Evolutionary conservation across 2,113 vertebrate species (phyloP).

Genomic region (Thomomys bottae): DNA sequence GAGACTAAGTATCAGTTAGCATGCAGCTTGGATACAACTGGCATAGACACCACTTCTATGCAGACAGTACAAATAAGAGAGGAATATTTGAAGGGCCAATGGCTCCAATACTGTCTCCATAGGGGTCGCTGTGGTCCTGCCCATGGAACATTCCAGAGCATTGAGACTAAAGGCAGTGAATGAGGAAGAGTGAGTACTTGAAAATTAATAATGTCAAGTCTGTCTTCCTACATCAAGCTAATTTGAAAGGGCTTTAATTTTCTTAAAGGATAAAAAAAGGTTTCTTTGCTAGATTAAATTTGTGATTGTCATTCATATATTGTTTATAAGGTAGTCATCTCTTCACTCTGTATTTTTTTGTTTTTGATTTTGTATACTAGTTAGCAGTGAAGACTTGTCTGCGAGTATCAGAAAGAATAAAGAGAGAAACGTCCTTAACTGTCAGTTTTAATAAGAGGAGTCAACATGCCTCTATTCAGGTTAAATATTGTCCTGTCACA

Average conservation of each 20-base stretch:
- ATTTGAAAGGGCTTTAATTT: conserved; percentile 93
- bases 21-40: conserved; percentile 12
- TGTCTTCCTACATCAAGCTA: conserved; percentile 90
- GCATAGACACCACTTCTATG: neutral
- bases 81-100: too few species aligned
- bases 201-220: conserved; percentile 90
- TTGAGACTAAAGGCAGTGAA: conserved; percentile 12
- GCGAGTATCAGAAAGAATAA: conserved; percentile 95
- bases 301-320: conserved; percentile 99
- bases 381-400: conserved; percentile 95
- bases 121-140: conserved; percentile 83
- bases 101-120: conserved; percentile 55
- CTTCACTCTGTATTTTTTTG: conserved; percentile 92
- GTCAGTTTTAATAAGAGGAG: conserved; percentile 98
- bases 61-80: neutral
- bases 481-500: conserved; percentile 98
- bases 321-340: conserved; percentile 96
- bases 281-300: conserved; percentile 97
- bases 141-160: conserved; percentile 31
- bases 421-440: conserved; percentile 96
- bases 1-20: conserved; percentile 24
- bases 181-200: conserved; percentile 78
- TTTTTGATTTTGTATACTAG: conserved; percentile 97
- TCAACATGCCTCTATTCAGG: conserved; percentile 97
- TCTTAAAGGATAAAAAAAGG: conserved; percentile 93